Evolutionary conservation across 2,888 invertebrate species (phyloP).

Genomic region (Phytoseiulus persimilis): DNA sequence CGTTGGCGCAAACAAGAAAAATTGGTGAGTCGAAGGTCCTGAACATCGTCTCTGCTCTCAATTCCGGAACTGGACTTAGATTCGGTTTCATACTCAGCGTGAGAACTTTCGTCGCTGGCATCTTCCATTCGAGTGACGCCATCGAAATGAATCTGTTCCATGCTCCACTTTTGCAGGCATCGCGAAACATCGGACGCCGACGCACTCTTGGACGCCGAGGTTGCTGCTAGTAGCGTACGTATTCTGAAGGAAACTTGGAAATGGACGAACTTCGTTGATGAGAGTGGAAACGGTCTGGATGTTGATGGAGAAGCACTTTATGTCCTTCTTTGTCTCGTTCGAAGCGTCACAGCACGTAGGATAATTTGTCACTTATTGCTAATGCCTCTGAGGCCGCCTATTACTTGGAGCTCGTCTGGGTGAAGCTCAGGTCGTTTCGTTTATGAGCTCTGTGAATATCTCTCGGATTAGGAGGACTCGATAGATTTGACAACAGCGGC

Average conservation of each 20-base stretch:
- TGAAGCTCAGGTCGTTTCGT: background rate
- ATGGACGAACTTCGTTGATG: constrained; percentile 12
- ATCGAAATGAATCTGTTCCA: too few species aligned
- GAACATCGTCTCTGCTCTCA: too few species aligned
- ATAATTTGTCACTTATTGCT: background rate
- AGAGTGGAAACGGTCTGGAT: background rate
- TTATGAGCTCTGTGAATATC: background rate
- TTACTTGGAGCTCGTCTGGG: background rate
- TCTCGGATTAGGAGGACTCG: background rate
- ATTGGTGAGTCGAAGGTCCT: constrained; percentile 44
- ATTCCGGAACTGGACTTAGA: too few species aligned
- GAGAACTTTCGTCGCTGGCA: too few species aligned
- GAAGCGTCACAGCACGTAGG: background rate
- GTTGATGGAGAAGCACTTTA: background rate
- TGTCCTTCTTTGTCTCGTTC: background rate
- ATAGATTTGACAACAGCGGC: background rate
- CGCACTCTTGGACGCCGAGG: constrained; percentile 32
- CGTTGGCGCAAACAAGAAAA: constrained; percentile 61
- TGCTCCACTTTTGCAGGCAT: constrained; percentile 1
- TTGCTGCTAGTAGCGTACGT: constrained; percentile 36
- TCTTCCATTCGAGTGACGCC: too few species aligned
- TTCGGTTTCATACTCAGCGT: too few species aligned
- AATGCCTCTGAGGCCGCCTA: background rate
- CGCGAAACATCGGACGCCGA: constrained; percentile 37
- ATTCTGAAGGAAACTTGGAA: constrained; percentile 30